Conservation (phyloP, 1,140 invertebrate genomes). For the Arion vulgaris region DNA sequence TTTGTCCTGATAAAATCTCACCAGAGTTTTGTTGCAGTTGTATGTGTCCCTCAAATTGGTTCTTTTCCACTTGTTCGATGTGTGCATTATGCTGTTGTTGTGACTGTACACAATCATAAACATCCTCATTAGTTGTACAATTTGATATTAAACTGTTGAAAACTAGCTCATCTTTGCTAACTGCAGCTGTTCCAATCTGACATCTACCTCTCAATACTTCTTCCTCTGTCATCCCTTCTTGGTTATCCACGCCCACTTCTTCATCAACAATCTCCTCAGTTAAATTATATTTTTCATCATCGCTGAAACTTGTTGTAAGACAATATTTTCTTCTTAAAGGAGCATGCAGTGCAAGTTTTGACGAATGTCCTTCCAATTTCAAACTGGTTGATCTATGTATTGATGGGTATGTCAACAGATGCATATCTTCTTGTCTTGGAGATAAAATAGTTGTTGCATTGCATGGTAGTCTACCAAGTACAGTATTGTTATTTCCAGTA, state of each 20-base stretch:
- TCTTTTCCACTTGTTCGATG: not conserved
- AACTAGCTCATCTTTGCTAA: too few species aligned
- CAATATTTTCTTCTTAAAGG: too few species aligned
- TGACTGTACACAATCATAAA: not conserved
- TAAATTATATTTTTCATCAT: too few species aligned
- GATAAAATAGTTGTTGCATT: not conserved
- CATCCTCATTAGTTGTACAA: too few species aligned
- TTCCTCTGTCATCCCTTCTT: too few species aligned
- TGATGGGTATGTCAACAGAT: not conserved
- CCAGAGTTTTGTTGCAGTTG: not conserved
- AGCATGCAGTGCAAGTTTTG: not conserved
- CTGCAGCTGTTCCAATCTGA: too few species aligned
- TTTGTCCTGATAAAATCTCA: not conserved
- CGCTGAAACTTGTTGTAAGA: too few species aligned
- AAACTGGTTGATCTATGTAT: too few species aligned
- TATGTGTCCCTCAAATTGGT: not conserved
- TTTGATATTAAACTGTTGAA: too few species aligned
- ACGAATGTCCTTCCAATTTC: not conserved
- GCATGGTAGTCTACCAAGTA: not conserved
- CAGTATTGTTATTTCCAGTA: not conserved
- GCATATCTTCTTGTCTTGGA: not conserved
- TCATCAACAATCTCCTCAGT: too few species aligned
- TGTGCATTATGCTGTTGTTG: not conserved
- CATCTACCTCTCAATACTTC: too few species aligned
- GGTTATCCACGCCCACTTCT: too few species aligned